Evolutionary conservation across 2,113 vertebrate genomes (phyloP).

Genomic region (Lynx canadensis): DNA sequence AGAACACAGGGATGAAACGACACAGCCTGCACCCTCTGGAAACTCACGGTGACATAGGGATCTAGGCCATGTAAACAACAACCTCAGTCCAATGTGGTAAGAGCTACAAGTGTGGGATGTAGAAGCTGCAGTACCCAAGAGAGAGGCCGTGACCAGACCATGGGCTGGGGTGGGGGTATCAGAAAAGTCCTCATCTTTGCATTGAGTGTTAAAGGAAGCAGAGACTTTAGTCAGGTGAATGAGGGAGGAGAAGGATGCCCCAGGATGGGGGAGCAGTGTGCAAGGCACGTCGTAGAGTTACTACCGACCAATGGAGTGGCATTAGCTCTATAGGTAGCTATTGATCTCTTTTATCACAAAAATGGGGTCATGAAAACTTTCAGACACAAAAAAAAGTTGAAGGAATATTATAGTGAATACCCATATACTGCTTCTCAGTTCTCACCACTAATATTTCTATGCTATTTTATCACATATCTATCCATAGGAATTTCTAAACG

Average conservation of each 20-base stretch:
- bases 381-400: conserved; percentile 27
- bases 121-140: neutral
- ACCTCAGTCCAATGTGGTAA: neutral
- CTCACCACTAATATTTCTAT: conserved; percentile 11
- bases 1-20: neutral
- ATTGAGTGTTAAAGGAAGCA: neutral
- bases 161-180: neutral
- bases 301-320: neutral
- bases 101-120: neutral
- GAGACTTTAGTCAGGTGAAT: neutral
- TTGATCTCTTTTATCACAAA: neutral
- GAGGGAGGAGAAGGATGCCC: neutral
- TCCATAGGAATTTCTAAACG: neutral
- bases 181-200: neutral
- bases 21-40: neutral
- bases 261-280: neutral
- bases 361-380: neutral
- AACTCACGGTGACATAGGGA: neutral
- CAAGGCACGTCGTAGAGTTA: neutral
- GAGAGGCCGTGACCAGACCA: neutral
- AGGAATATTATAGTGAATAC: neutral
- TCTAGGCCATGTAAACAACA: neutral
- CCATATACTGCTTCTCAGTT: neutral
- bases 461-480: neutral
- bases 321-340: neutral